These are phyloP conservation scores for Hesperophylax magnus DNA, from an alignment of 1,140 invertebrate genomes.

Conservation along the genomic window DNA sequence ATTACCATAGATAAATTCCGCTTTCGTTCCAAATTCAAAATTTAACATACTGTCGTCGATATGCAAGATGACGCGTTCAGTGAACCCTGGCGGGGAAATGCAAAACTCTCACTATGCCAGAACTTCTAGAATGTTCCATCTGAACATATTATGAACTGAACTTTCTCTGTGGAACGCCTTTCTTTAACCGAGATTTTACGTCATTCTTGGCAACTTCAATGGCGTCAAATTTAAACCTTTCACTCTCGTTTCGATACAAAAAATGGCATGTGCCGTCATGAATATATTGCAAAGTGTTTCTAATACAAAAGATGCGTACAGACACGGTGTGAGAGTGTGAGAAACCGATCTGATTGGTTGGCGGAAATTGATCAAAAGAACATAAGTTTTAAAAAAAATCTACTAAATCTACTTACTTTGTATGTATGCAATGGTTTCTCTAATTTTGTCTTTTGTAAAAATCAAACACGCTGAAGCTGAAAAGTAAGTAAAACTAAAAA, in stretches of 20 bases:
- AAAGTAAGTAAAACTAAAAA: background rate
- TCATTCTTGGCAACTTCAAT: slow-evolving; percentile 12
- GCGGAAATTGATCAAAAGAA: background rate
- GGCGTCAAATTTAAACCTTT: slow-evolving; percentile 27
- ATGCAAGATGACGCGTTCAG: slow-evolving; percentile 14
- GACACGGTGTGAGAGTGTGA: background rate
- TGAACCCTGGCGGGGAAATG: slow-evolving; percentile 20
- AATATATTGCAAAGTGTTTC: slow-evolving; percentile 16
- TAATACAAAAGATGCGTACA: background rate
- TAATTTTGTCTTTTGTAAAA: background rate
- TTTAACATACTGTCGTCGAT: background rate
- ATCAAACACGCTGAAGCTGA: no score
- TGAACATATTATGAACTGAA: background rate
- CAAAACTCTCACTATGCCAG: slow-evolving; percentile 9
- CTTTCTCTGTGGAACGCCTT: slow-evolving; percentile 23
- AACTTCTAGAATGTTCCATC: slow-evolving; percentile 1
- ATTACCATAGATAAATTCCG: background rate
- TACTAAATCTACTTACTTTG: no score
- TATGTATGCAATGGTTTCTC: background rate
- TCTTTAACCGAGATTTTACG: slow-evolving; percentile 14
- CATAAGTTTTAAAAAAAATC: no score
- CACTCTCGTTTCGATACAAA: slow-evolving; percentile 26
- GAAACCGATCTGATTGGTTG: background rate
- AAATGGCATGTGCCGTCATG: slow-evolving; percentile 16
- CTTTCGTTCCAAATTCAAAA: slow-evolving; percentile 23